Evolutionary conservation across 2,888 invertebrate genomes (phyloP).

Genomic region (Antheraea yamamai): DNA sequence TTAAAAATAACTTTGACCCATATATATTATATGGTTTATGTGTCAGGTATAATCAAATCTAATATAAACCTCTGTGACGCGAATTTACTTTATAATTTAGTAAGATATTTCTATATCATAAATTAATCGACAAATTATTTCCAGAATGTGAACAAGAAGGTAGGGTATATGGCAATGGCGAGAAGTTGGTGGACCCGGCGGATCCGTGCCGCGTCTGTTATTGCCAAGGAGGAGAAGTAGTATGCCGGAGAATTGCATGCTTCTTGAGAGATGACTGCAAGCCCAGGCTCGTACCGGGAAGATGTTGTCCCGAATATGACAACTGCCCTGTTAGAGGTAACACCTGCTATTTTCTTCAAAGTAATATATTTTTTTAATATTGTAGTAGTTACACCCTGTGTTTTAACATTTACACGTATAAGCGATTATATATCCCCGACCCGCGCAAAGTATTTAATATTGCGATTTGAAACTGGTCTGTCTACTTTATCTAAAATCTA

Average conservation of each 20-base stretch:
- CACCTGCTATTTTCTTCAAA: no score
- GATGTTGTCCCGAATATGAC: conserved; percentile 91
- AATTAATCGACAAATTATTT: conserved; percentile 36
- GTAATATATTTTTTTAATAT: no score
- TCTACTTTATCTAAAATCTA: no score
- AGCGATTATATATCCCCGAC: no score
- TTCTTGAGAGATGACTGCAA: conserved; percentile 89
- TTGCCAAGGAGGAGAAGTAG: conserved; percentile 90
- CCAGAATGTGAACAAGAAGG: conserved; percentile 90
- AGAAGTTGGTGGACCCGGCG: conserved; percentile 86
- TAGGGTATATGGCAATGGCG: conserved; percentile 88
- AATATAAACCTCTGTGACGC: no score
- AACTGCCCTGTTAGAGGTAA: conserved; percentile 88
- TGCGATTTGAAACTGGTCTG: no score
- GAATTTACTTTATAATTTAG: no score
- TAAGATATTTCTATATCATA: not conserved
- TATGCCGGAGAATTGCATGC: conserved; percentile 89
- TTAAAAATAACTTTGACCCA: no score
- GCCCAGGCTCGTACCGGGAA: conserved; percentile 86
- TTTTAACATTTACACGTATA: no score
- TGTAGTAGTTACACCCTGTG: no score
- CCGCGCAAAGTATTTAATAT: no score
- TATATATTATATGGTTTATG: not conserved
- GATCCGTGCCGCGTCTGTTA: conserved; percentile 91
- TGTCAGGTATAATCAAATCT: not conserved